Base-by-base conservation (phyloP, 2,888 invertebrate species). In the Torymus texanus region DNA sequence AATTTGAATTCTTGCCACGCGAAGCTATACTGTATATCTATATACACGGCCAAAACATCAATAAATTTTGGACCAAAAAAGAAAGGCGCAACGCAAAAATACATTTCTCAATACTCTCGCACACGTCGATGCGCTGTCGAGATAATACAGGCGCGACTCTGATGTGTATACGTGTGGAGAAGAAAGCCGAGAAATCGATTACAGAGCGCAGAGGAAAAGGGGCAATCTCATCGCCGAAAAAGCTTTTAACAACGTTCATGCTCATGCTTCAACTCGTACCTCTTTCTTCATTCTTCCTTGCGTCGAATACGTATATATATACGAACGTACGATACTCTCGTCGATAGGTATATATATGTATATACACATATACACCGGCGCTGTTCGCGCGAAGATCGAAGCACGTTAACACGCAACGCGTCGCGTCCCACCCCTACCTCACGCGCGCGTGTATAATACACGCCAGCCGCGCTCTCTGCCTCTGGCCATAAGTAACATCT, bases 401-500 rank as follows among this genome's bases (percentile, higher is more conserved):
- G 50, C 21, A 51, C 63, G 63, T 50, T 50, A 50, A 65, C 63
- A 65, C 63, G 63, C 63, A 65, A 65, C 50, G 63, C 21, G 62
- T 29, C 16, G n/a, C 66, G 18, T 29, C 29, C 29, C 29, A 29
- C 29, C 29, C 29, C 29, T 29, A 29, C 29, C 29, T 29, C 5
- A 5, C 29, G 24, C 14, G 51, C 61, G 21, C 67, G 50, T 5
- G 29, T 29, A 29, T 29, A 29, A 21, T 21, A 21, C 63, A 58
- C 73, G n/a, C 58, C 41, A 51, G 21, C 21, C 21, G 21, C 51
- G 66, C n/a, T 50, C 56, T 51, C 72, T 24, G 73, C 74, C 71
- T 59, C 24, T 11, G 84, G 84, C 84, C 82, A 84, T 87, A 86
- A 87, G 84, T 85, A 86, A 85, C 85, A 84, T 85, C 85, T 83